Evolutionary conservation across 2,797 vertebrate species (phyloP), one percentile per base, ranked within the genome.

Genomic region (Naso thynnoides): DNA sequence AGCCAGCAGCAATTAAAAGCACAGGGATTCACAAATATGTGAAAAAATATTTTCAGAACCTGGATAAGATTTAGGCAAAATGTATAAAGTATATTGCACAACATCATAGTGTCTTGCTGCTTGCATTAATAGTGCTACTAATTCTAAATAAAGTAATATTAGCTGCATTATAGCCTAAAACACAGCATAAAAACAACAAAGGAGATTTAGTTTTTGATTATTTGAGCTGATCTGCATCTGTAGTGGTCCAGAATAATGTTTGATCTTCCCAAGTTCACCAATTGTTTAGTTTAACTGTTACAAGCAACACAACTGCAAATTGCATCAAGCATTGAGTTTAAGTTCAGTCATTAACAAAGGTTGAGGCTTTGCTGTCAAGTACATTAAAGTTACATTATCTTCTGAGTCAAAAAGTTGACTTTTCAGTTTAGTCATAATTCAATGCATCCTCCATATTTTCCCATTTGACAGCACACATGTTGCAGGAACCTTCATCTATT

Each of bases 401-500:
- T 26, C 29, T 36, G 14, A 55, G 19, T 18, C 39, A 33, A 10
- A 62, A 9, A 49, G 31, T 39, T 23, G 31, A 58, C 38, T 42
- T 61, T n/a, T 15, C 2, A 47, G 24, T 60, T 39, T 59, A 52
- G 55, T 70, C 54, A 13, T 29, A 26, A 44, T 62, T 47, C 50
- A 26, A 18, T 29, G 44, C 21, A 48, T 65, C 41, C 14, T 69
- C 61, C 42, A 55, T 18, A 67, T 76, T 70, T 66, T 41, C 16
- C 26, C 44, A 58, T 64, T 78, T 74, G 49, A 68, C 74, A 64
- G 38, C 5, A 29, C 54, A 14, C 53, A 64, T 0, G 5, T 13
- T 8, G 52, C 36, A 7, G 49, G 18, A 66, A 24, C 42, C 23
- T 57, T 76, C 73, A 23, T 85, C 81, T 70, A 78, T 52, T 72